Evolutionary conservation across 2,888 invertebrate species (phyloP), one percentile per base, ranked within the genome.

Genomic region (Hyppa rectilinea): DNA sequence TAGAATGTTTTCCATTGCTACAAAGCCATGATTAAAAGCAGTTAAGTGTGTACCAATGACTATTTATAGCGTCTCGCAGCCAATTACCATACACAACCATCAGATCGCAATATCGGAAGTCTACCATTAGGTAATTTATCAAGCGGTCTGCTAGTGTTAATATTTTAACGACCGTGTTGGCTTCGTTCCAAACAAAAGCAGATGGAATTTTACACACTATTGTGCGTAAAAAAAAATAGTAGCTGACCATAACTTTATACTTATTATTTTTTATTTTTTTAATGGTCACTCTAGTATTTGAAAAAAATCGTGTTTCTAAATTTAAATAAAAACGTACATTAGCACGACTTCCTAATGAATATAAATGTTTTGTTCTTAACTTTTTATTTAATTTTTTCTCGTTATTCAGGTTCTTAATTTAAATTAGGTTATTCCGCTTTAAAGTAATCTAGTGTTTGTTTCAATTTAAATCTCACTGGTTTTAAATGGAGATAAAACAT

Each of bases 71-170:
- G n/a, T 43, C 29, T n/a, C 49, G n/a, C 14, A 71, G 58, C 40
- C 65, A 81, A 80, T 82, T 74, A 75, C n/a, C 66, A 66, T 78
- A 40, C 47, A 68, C 40, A 56, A 31, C 60, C 49, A 56, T 50
- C 53, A 67, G 70, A 14, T 56, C 4, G 71, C 31, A 58, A 71
- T 56, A 78, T 73, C 67, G 68, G 79, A 82, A 82, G 71, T 71
- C 43, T 71, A 34, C 75, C 69, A 81, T 81, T 81, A n/a, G n/a
- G n/a, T n/a, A 78, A 58, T 23, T 45, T 65, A 69, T 81, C 50
- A 78, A 66, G 66, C 26, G 38, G 56, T 52, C 36, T 73, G 58
- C 40, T 23, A 55, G 64, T 47, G 43, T 4, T 53, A 73, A 61
- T 29, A 31, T 9, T 23, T n/a, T 36, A 31, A 38, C 20, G 17